Evolutionary conservation across 2,113 vertebrate species (phyloP).

Genomic region (mouse (Mus musculus)): DNA sequence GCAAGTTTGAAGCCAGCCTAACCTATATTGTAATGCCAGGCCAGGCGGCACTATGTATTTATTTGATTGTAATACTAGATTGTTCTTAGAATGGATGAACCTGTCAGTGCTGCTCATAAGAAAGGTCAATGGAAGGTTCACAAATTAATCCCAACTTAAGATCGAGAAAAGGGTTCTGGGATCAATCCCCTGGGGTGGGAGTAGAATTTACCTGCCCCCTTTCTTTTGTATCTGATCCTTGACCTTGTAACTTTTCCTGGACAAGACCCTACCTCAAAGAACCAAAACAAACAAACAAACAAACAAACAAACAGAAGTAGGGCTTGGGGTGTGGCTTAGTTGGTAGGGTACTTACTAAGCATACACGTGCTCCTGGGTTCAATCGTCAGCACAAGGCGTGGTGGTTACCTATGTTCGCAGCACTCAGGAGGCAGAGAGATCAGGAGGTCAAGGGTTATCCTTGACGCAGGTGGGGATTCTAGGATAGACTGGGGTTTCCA

Average conservation of each 20-base stretch:
- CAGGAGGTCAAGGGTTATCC: neutral
- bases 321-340: neutral
- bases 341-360: neutral
- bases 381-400: neutral
- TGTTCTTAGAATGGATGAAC: neutral
- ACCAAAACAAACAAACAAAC: neutral
- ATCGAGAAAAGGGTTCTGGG: neutral
- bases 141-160: neutral
- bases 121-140: neutral
- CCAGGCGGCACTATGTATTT: neutral
- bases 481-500: neutral
- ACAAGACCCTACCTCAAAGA: neutral
- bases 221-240: neutral
- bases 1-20: neutral
- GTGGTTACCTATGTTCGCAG: too few relatives aligned
- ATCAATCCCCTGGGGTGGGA: neutral
- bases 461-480: neutral
- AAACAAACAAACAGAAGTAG: neutral
- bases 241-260: neutral
- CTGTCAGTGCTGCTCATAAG: neutral
- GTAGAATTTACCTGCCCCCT: neutral
- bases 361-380: neutral
- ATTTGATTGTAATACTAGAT: neutral
- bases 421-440: neutral
- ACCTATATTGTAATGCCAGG: neutral